These are phyloP conservation scores for Odontocerum albicorne DNA, from an alignment of 2,888 invertebrate genomes.

Conservation along the genomic window DNA sequence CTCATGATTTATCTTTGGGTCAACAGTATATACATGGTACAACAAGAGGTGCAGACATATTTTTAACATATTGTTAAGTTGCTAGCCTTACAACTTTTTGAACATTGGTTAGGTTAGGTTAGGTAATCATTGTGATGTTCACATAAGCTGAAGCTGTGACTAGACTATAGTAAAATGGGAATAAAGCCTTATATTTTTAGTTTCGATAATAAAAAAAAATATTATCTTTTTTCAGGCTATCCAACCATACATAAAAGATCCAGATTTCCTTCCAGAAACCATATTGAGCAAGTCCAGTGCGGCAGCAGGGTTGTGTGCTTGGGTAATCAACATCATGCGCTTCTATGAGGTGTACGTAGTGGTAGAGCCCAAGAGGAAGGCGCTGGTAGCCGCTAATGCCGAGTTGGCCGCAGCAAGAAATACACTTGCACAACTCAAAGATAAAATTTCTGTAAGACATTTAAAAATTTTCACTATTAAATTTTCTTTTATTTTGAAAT, in stretches of 20 bases:
- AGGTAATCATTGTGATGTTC: no score
- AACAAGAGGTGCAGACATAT: no score
- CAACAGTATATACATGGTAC: no score
- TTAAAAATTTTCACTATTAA: background rate
- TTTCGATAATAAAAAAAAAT: no score
- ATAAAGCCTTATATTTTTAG: no score
- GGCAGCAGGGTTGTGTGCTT: constrained; percentile 90
- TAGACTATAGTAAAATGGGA: no score
- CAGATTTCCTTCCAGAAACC: constrained; percentile 83
- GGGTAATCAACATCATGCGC: constrained; percentile 90
- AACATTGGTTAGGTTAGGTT: no score
- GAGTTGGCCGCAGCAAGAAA: constrained; percentile 81
- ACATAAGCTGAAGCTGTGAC: no score
- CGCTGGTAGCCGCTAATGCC: constrained; percentile 81
- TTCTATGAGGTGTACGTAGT: constrained; percentile 90
- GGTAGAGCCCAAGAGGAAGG: constrained; percentile 88
- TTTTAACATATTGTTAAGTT: no score
- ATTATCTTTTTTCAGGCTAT: constrained; percentile 46
- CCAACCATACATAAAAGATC: constrained; percentile 63
- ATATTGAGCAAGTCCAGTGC: constrained; percentile 85
- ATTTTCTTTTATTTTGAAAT: background rate
- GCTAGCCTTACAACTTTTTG: no score
- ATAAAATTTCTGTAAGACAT: constrained; percentile 60
- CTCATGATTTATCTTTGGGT: no score
- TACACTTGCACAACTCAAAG: constrained; percentile 75